Base-by-base conservation (phyloP, 2,797 vertebrate genomes). In the Acrossocheilus fasciatus region DNA sequence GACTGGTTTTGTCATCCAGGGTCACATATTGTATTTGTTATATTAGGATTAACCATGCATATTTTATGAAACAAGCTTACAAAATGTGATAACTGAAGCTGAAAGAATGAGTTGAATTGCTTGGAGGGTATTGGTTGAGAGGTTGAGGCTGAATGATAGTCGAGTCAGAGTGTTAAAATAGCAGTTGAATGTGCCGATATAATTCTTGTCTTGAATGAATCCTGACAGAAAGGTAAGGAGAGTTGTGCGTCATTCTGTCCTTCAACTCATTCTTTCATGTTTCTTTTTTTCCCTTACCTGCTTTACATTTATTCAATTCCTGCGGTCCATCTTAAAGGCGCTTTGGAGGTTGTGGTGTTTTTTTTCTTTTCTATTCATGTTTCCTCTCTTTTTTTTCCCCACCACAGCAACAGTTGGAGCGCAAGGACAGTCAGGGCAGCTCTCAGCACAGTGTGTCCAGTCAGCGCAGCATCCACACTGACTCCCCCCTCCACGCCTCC, bases 401-500 rank as follows among this genome's bases (percentile, higher is more conserved):
- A 12, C 66, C 39, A 69, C 94, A 96, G 96, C 98, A 99, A 94
- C 98, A 97, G 90, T 96, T 99, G 96, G 98, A 98, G 89, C 97
- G 98, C 92, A 99, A 99, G 95, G 98, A 99, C 97, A 99, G 98
- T 93, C 98, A 99, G 95, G 97, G 95, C 93, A 99, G 98, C 91
- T 99, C 98, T 20, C 98, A 99, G 94, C 98, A 98, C 83, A 99
- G 98, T 11, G 97, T 97, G 8, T 97, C 97, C 91, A 99, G 98
- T 94, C 98, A 98, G 93, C 96, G 97, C 89, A 99, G 98, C 82
- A 4, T 87, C n/a, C 98, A 98, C 95, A 95, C 97, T 0, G 97
- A 98, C 69, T 99, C 98, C 5, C 98, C 98, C 0, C 92, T 94
- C 78, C 98, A 98, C 94, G 85, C 95, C 68, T 89, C 96, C 3